Evolutionary conservation across 2,888 invertebrate genomes (phyloP), one percentile per base, ranked within the genome.

Genomic region (Pseudanteris insignis): DNA sequence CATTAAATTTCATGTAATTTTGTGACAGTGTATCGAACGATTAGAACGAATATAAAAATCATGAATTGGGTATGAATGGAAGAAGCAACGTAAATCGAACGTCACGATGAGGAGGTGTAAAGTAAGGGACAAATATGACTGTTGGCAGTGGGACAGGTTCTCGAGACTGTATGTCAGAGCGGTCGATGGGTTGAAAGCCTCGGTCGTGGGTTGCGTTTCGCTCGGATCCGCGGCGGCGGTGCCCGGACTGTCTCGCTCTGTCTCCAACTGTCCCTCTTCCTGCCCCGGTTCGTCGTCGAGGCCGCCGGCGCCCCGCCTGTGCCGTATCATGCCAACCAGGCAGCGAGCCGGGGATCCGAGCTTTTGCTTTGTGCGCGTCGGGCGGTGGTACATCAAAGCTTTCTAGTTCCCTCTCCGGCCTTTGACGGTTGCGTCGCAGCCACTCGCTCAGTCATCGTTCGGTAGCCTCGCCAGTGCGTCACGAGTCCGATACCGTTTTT

Each of bases 341-440:
- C 74, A 50, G 73, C 72, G 72, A 71, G 70, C 72, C 73, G 73
- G 71, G 69, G 72, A 72, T 71, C 69, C 32, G 72, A 70, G 77
- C 75, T 75, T 74, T 73, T 71, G 76, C 77, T 77, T 77, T 76
- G 77, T 77, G 77, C 75, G 78, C 78, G 75, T 71, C 75, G 75
- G 71, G 78, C 75, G 77, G 77, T 74, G 76, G 75, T 73, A 79
- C 76, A 78, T 79, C 78, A 78, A 79, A 79, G 78, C 78, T 73
- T 75, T 75, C 74, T 71, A 74, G 77, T 74, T 76, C 71, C 74
- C 75, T 74, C 74, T 74, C 73, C 75, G 74, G 77, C 77, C 77
- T 78, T 79, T 77, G 78, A 77, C 75, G 78, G 73, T 67, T 74
- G 75, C 73, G 75, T 75, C 76, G 76, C 74, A 73, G 72, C 74